Evolutionary conservation across 2,113 vertebrate species (phyloP), one percentile per base, ranked within the genome.

Genomic region (Oxyruncus cristatus): DNA sequence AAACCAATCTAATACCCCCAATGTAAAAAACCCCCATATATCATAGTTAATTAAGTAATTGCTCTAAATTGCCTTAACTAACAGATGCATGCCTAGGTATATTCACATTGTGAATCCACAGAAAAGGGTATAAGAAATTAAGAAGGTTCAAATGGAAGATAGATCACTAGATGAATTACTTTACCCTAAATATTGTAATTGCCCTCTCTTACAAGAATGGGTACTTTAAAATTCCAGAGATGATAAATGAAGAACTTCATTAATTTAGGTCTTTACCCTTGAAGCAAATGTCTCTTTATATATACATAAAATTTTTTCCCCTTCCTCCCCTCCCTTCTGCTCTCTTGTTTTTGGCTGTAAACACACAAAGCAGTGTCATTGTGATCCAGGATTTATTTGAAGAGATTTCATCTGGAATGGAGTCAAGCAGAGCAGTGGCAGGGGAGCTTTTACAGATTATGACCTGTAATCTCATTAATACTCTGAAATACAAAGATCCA

Each of bases 391-490:
- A 97, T 98, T 98, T 97, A 96, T 97, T 97, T 97, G 95, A 98
- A 97, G 95, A 96, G 95, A 98, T 98, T 98, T 98, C 97, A 98
- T 97, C 97, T 98, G 97, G 98, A 98, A 98, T 93, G 97, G 96
- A 97, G 95, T 98, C 98, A 95, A 98, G 95, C 96, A 94, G 97
- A 95, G 97, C 80, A 90, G 93, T 97, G 70, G 95, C 97, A 97
- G 97, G 97, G 97, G 97, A 97, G 97, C 97, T 97, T 97, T 98
- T 97, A 96, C 92, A 98, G 97, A 98, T 97, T 98, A 98, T 93
- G 97, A 97, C 96, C 97, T 92, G 71, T 98, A 98, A 98, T 98
- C 97, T 98, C 93, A n/a, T 97, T 98, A 98, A 98, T 98, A 94
- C 97, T 96, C 93, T 92, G 96, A 96, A 97, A 97, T 81, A 98